These are phyloP conservation scores for Yponomeuta sedellus DNA, from an alignment of 2,888 invertebrate species.

Conservation along the genomic window DNA sequence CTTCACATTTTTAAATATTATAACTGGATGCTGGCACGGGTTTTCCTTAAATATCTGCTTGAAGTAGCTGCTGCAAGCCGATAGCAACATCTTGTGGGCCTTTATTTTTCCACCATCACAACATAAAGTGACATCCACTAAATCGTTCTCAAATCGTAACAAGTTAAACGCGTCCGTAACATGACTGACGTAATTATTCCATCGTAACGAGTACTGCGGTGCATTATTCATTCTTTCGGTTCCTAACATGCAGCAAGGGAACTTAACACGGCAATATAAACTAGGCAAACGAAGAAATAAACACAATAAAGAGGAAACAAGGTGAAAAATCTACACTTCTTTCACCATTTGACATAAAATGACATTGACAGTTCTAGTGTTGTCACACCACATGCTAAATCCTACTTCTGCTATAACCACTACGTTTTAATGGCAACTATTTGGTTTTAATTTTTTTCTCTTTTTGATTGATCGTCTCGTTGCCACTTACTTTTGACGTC, in stretches of 20 bases:
- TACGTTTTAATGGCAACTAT: too few relatives aligned
- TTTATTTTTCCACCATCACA: conserved; percentile 90
- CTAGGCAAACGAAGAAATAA: neutral
- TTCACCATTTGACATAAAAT: conserved; percentile 1
- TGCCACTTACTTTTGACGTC: too few relatives aligned
- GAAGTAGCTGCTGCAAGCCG: conserved; percentile 90
- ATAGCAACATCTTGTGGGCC: conserved; percentile 90
- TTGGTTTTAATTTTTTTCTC: too few relatives aligned
- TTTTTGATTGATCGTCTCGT: too few relatives aligned
- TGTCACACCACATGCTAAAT: too few relatives aligned
- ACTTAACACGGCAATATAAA: neutral
- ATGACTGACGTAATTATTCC: conserved; percentile 90
- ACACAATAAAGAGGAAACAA: conserved; percentile 5
- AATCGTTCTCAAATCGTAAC: conserved; percentile 80
- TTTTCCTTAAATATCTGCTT: conserved; percentile 83
- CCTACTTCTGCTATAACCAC: too few relatives aligned
- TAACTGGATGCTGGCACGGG: conserved; percentile 87
- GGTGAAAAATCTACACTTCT: neutral
- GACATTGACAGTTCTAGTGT: too few relatives aligned
- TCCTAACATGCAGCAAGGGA: neutral
- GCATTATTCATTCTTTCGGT: conserved; percentile 71
- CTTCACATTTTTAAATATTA: conserved; percentile 87
- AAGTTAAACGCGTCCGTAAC: conserved; percentile 88
- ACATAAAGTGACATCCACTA: conserved; percentile 90
- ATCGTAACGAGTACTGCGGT: conserved; percentile 89